Base-by-base conservation (phyloP, 2,888 invertebrate genomes). In the Melieria crassipennis region DNA sequence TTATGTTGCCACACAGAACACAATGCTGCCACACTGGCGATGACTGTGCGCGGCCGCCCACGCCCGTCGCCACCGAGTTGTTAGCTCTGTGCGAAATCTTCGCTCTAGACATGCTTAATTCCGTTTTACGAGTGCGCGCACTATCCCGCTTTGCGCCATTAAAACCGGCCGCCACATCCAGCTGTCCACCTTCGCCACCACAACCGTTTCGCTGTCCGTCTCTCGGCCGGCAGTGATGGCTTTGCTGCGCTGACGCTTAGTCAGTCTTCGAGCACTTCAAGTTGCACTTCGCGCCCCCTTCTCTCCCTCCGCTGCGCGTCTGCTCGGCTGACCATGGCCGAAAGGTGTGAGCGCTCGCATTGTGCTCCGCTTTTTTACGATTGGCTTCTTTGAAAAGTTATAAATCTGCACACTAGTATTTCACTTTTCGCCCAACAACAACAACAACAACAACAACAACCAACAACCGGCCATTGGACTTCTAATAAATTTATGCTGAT, bases 361-460 rank as follows among this genome's bases (percentile, higher is more conserved):
- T 7, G 52, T 52, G 13, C 9, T 13, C 9, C 11, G 5, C 4
- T 52, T 52, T 52, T 52, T 52, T 52, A 52, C 13, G 52, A 52
- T 52, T 52, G 52, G 52, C 52, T 52, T 52, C 52, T 52, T 52
- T 52, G 52, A 52, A 52, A 52, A 52, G 52, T 52, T 52, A 52
- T 52, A 52, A 52, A 52, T 52, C 30, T 30, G 30, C 30, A 30
- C 30, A 30, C 30, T 30, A 30, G 30, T 52, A 52, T 52, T 7
- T 52, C 52, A 52, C 52, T 52, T 52, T 52, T 11, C 13, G 13
- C 9, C 52, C 13, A 52, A 11, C 13, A 11, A n/a, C n/a, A 52
- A 52, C 4, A 52, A 13, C 11, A 52, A 13, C 13, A 52, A n/a
- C 13, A 52, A 11, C 13, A 11, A 52, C 11, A 52, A 5, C 13